These are phyloP conservation scores for Globodera ellingtonae DNA, from an alignment of 1,140 invertebrate species.

Conservation along the genomic window DNA sequence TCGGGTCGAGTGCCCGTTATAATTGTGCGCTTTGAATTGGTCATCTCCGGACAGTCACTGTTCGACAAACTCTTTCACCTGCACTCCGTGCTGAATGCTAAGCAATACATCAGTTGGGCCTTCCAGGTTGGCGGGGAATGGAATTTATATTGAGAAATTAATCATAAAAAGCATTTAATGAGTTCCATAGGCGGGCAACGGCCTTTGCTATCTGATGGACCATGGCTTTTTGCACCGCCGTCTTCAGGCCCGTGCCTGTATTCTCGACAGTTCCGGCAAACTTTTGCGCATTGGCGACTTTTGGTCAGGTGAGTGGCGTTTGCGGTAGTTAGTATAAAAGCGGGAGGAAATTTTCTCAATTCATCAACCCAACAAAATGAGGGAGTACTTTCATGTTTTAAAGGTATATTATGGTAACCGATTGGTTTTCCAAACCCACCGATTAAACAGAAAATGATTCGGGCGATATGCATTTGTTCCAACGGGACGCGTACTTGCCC, in stretches of 20 bases:
- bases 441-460: slow-evolving; percentile 17
- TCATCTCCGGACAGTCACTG: background rate
- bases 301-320: slow-evolving; percentile 7
- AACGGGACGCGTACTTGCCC: slow-evolving; percentile 15
- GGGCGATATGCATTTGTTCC: slow-evolving; percentile 22
- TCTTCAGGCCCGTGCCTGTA: slow-evolving; percentile 8
- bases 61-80: slow-evolving; percentile 7
- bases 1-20: slow-evolving; percentile 2
- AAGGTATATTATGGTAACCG: background rate
- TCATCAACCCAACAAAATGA: no score
- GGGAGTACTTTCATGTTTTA: no score
- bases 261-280: slow-evolving; percentile 7
- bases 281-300: slow-evolving; percentile 10
- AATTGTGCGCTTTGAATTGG: slow-evolving; percentile 14
- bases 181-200: slow-evolving; percentile 9
- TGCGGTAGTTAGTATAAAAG: background rate
- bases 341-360: background rate
- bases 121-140: slow-evolving; percentile 7
- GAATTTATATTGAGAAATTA: background rate
- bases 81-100: slow-evolving; percentile 5
- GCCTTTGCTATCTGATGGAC: slow-evolving; percentile 17
- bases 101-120: slow-evolving; percentile 26
- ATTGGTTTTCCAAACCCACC: background rate
- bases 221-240: slow-evolving; percentile 15
- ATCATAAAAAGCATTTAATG: background rate